Evolutionary conservation across 2,113 vertebrate species (phyloP).

Genomic region (Orientallactaga bullata): DNA sequence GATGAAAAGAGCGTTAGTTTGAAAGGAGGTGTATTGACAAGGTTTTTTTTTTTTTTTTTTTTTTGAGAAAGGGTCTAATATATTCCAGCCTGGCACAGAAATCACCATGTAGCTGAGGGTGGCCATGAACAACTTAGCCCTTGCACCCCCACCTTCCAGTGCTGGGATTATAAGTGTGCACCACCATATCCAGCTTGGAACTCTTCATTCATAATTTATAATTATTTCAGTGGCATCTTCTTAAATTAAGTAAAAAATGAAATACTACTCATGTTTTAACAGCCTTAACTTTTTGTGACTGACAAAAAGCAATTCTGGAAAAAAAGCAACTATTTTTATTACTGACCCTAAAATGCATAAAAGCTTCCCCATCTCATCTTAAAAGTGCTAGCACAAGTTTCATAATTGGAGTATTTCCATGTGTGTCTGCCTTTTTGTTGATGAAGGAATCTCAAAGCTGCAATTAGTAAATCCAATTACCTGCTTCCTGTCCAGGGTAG

Average conservation of each 20-base stretch:
- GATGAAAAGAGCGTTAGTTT: background rate
- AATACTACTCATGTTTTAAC: background rate
- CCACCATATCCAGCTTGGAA: background rate
- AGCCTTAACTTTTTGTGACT: background rate
- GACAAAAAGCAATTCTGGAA: slow-evolving; percentile 17
- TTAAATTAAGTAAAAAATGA: slow-evolving; percentile 7
- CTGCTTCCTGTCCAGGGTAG: background rate
- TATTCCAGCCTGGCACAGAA: background rate
- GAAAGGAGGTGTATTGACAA: background rate
- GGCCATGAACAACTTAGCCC: background rate
- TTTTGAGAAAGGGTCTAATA: background rate
- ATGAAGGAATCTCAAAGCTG: slow-evolving; percentile 57
- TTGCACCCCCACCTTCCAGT: background rate
- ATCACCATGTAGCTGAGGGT: background rate
- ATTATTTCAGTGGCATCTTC: slow-evolving; percentile 10
- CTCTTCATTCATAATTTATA: background rate
- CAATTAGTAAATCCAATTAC: slow-evolving; percentile 64
- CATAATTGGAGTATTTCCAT: background rate
- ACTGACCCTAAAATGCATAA: background rate
- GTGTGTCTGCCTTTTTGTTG: slow-evolving; percentile 11
- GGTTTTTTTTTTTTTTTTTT: background rate
- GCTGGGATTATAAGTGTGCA: background rate
- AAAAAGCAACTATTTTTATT: slow-evolving; percentile 4
- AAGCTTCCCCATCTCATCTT: background rate
- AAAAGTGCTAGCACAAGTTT: background rate